phyloP scores from a whole-genome alignment of 2,113 vertebrate species.

The Pseudorhombus dupliciocellatus region DNA sequence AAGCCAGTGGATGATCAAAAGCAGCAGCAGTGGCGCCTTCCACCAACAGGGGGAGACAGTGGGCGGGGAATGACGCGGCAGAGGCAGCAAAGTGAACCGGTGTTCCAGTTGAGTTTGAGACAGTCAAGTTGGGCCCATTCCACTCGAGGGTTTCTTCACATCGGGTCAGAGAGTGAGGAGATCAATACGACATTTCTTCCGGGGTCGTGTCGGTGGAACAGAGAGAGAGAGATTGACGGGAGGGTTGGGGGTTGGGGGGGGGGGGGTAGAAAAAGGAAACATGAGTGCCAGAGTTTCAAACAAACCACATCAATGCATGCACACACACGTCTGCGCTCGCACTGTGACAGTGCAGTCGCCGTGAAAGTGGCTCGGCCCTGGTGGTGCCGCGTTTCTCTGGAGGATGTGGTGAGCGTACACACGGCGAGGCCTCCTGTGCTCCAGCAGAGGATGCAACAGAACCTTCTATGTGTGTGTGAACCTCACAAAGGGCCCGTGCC shows the following conservation, averaged over 20 bases:
- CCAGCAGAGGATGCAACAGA: conserved; percentile 26
- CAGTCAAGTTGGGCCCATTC: not conserved
- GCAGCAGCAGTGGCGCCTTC: conserved; percentile 21
- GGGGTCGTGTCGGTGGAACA: conserved; percentile 14
- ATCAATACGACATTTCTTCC: not conserved
- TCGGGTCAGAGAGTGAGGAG: not conserved
- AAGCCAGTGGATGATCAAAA: no score
- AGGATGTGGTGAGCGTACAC: conserved; percentile 72
- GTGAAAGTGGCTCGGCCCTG: conserved; percentile 33
- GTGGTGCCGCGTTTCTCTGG: conserved; percentile 63
- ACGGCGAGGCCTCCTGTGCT: conserved; percentile 21
- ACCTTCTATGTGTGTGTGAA: conserved; percentile 11
- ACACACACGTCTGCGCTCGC: conserved; percentile 7
- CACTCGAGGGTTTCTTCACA: not conserved
- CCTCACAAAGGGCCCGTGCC: conserved; percentile 30
- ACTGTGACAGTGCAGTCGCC: conserved; percentile 22
- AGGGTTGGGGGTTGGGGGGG: not conserved
- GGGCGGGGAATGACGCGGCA: conserved; percentile 31
- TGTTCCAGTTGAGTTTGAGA: not conserved
- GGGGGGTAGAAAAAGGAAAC: conserved; percentile 54
- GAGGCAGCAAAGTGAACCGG: not conserved
- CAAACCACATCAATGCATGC: conserved; percentile 64
- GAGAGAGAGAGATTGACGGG: conserved; percentile 21
- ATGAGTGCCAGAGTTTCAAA: conserved; percentile 51
- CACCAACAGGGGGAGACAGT: conserved; percentile 73